Base-by-base conservation (phyloP, 2,113 vertebrate species). In the Delphinus delphis region DNA sequence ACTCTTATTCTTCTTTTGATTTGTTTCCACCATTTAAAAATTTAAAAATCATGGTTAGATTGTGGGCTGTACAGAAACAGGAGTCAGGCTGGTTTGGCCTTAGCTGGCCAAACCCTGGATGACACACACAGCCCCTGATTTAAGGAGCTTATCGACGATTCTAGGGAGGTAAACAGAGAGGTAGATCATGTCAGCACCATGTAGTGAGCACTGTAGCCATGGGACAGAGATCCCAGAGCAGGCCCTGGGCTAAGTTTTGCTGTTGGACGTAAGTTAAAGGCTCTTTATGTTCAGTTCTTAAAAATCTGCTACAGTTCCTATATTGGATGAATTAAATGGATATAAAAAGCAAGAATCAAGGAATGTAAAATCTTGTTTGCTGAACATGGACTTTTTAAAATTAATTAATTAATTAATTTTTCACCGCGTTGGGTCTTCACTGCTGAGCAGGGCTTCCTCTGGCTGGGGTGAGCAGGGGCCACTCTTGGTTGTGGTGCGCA, bases 201-300 rank as follows among this genome's bases (percentile, higher is more conserved):
- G 0, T 4, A 7, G 1, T 7, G 25, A 7, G 53, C 33, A 9
- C n/a, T 23, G 63, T 1, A 2, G 5, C 25, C 18, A 2, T 0
- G 55, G 44, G 28, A 1, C 2, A 33, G 55, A 6, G 17, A 23
- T 17, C 81, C 18, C 23, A 36, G 14, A 21, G 11, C 0, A 4
- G 33, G 10, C 25, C 18, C 9, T 5, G 14, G 2, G 21, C 13
- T 25, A 6, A 6, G 1, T 55, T 79, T 20, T 17, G 70, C 70
- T 38, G 0, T 1, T 4, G 14, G 31, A 26, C 77, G 2, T 6
- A 6, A 5, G 6, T 31, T 33, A 31, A 36, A 36, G 5, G 14
- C 85, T 14, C 58, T 83, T 33, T 44, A 28, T 26, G 20, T 62
- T 77, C 20, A 25, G 36, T 73, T 92, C 68, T 36, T 62, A 2